These are phyloP conservation scores for Chitala chitala DNA, from an alignment of 2,113 vertebrate genomes.

Conservation along the genomic window DNA sequence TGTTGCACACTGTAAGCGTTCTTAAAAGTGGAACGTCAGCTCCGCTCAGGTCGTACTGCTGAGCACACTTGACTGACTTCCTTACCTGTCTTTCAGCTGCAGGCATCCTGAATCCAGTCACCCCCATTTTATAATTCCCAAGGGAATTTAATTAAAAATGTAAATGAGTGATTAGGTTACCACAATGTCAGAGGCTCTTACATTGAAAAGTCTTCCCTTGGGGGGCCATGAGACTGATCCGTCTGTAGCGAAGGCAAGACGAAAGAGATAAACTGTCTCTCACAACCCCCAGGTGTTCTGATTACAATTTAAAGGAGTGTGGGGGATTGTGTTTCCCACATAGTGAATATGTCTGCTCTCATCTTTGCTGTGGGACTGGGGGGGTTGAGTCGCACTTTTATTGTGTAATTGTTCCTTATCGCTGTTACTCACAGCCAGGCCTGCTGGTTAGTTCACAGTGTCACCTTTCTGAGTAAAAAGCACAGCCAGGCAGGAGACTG, in stretches of 20 bases:
- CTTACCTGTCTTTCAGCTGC: slow-evolving; percentile 10
- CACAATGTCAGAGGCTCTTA: slow-evolving; percentile 33
- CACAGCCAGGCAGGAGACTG: too few species aligned
- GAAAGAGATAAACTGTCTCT: slow-evolving; percentile 51
- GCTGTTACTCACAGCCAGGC: background rate
- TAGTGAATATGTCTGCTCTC: background rate
- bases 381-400: too few species aligned
- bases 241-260: slow-evolving; percentile 41
- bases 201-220: slow-evolving; percentile 47
- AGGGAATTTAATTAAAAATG: slow-evolving; percentile 59
- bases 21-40: background rate
- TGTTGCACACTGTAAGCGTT: background rate
- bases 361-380: too few species aligned
- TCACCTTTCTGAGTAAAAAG: too few species aligned
- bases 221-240: slow-evolving; percentile 46
- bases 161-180: slow-evolving; percentile 51
- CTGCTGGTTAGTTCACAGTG: too few species aligned
- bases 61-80: slow-evolving; percentile 9
- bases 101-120: slow-evolving; percentile 12
- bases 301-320: slow-evolving; percentile 46
- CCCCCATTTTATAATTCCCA: slow-evolving; percentile 50
- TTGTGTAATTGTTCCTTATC: too few species aligned
- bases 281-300: slow-evolving; percentile 32
- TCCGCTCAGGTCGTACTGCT: background rate
- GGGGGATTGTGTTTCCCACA: slow-evolving; percentile 25